Percentiles rank a stretch among this genome's conserved stretches.
Evolutionary conservation across 2,888 invertebrate genomes (phyloP).

Genomic region (Laothoe populi): DNA sequence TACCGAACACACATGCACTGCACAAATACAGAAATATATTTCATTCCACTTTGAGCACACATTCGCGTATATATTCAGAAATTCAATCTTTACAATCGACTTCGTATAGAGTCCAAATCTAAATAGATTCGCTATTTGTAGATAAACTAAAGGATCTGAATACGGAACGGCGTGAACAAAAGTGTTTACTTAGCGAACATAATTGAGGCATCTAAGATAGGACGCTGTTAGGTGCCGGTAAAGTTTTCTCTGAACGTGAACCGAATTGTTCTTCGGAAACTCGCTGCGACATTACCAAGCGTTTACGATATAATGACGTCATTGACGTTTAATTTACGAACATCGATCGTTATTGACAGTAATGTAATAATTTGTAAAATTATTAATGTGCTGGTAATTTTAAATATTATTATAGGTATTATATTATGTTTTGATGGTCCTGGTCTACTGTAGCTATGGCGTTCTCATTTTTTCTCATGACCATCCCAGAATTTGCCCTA

Average conservation of each 20-base stretch:
- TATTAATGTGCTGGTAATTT: neutral
- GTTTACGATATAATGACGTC: constrained; percentile 31
- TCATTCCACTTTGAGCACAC: neutral
- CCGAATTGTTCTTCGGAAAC: constrained; percentile 49
- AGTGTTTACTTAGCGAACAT: constrained; percentile 55
- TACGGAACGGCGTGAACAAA: constrained; percentile 45
- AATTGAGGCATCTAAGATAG: constrained; percentile 57
- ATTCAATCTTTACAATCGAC: constrained; percentile 4
- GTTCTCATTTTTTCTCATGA: too few relatives aligned
- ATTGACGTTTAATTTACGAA: constrained; percentile 12
- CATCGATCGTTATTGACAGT: neutral
- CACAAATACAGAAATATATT: too few relatives aligned
- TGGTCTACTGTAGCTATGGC: too few relatives aligned
- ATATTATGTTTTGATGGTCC: too few relatives aligned
- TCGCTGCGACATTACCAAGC: constrained; percentile 35
- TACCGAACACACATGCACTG: too few relatives aligned
- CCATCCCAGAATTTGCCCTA: too few relatives aligned
- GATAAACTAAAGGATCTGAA: constrained; percentile 26
- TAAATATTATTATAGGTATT: neutral
- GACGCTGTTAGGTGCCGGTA: constrained; percentile 47
- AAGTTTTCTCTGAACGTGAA: constrained; percentile 51
- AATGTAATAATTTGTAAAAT: neutral
- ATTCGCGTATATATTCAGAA: neutral
- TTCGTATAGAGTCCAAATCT: constrained; percentile 12
- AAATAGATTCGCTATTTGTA: constrained; percentile 10